phyloP scores from a whole-genome alignment of 2,797 vertebrate species.

The Parauchenoglanis ngamensis region DNA sequence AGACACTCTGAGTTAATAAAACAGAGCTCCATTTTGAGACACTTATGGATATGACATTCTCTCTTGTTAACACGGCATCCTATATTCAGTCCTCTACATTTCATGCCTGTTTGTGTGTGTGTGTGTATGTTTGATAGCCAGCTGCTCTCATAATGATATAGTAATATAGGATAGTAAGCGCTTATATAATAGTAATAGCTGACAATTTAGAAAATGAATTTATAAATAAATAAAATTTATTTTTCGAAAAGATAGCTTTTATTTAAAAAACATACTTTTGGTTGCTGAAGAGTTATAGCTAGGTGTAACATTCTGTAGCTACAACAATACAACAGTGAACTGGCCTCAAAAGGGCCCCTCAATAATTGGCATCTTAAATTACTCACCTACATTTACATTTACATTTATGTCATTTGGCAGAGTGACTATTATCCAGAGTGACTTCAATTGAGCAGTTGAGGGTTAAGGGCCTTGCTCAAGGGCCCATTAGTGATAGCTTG shows the following conservation, averaged over 20 bases:
- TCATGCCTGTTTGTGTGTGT: background rate
- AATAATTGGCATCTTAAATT: background rate
- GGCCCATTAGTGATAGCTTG: no score
- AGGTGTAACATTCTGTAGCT: background rate
- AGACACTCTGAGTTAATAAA: slow-evolving; percentile 27
- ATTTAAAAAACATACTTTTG: background rate
- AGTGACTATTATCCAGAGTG: no score
- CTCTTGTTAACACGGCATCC: background rate
- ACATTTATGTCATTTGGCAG: no score
- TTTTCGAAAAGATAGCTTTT: background rate
- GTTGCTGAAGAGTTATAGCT: background rate
- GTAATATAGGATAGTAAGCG: background rate
- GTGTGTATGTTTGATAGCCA: background rate
- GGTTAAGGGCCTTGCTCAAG: no score
- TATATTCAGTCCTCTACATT: background rate
- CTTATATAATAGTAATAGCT: background rate
- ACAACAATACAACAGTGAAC: background rate
- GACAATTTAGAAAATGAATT: background rate
- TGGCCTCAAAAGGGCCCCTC: background rate
- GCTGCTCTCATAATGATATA: background rate
- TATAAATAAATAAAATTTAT: background rate
- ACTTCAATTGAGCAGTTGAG: no score
- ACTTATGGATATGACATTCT: slow-evolving; percentile 29
- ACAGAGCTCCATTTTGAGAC: slow-evolving; percentile 9
- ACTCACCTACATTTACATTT: background rate